phyloP scores from a whole-genome alignment of 2,113 vertebrate species.

The Arothron firmamentum region DNA sequence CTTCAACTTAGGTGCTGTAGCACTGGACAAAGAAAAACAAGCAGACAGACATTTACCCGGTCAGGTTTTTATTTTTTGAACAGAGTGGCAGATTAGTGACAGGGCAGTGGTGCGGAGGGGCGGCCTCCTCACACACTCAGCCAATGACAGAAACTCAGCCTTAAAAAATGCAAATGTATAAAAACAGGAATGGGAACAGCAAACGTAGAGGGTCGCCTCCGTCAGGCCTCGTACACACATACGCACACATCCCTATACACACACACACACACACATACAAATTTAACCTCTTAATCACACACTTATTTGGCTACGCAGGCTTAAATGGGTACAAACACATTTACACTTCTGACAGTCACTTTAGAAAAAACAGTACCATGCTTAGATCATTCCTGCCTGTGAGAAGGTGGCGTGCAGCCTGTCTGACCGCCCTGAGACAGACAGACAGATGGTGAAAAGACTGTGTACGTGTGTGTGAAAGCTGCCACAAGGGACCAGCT shows the following conservation, averaged over 20 bases:
- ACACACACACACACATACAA: slow-evolving; percentile 39
- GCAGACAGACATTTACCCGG: slow-evolving; percentile 64
- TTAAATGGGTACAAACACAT: slow-evolving; percentile 74
- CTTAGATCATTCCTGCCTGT: slow-evolving; percentile 66
- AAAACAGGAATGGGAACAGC: slow-evolving; percentile 81
- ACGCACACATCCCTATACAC: slow-evolving; percentile 38
- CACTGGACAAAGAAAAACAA: slow-evolving; percentile 13
- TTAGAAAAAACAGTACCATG: slow-evolving; percentile 75
- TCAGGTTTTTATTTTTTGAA: slow-evolving; percentile 68
- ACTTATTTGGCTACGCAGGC: slow-evolving; percentile 75
- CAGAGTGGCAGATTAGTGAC: slow-evolving; percentile 84
- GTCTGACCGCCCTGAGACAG: slow-evolving; percentile 36
- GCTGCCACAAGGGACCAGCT: slow-evolving; percentile 52
- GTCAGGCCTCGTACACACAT: slow-evolving; percentile 55
- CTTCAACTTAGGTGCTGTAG: background rate
- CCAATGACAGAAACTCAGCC: slow-evolving; percentile 77
- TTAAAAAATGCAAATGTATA: slow-evolving; percentile 83
- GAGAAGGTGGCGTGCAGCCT: slow-evolving; percentile 53
- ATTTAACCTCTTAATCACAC: slow-evolving; percentile 39
- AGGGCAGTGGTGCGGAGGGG: slow-evolving; percentile 70
- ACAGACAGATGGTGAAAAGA: slow-evolving; percentile 59
- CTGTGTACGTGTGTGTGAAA: slow-evolving; percentile 25
- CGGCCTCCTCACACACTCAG: slow-evolving; percentile 74
- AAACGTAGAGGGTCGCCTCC: slow-evolving; percentile 69
- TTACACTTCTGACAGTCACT: slow-evolving; percentile 67